Percentiles rank a stretch among this genome's conserved stretches.
Conservation (phyloP, 2,113 vertebrate genomes). For the Pygoscelis adeliae region DNA sequence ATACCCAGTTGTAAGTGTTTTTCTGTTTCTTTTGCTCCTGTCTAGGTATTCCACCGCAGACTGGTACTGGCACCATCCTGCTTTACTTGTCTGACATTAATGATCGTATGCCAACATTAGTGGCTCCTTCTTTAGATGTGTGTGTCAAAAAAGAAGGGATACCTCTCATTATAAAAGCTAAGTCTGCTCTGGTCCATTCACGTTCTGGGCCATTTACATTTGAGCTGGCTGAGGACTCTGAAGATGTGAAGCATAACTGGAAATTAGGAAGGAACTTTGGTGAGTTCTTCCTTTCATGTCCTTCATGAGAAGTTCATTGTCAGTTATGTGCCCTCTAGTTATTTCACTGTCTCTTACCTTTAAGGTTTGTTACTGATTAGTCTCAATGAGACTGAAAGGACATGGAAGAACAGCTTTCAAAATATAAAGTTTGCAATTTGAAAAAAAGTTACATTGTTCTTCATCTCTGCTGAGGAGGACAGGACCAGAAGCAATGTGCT, state of each 20-base stretch:
- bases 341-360: neutral
- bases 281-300: neutral
- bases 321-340: neutral
- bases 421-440: neutral
- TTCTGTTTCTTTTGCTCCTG: neutral
- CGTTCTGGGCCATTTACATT: slow-evolving; percentile 77
- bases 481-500: neutral
- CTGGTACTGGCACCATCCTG: slow-evolving; percentile 70
- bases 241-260: slow-evolving; percentile 62
- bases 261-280: slow-evolving; percentile 51
- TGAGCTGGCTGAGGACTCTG: slow-evolving; percentile 37
- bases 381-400: neutral
- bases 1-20: neutral
- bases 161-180: slow-evolving; percentile 43
- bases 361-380: neutral
- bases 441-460: neutral
- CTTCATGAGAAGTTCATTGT: neutral
- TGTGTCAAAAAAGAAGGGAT: slow-evolving; percentile 59
- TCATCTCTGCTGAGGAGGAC: neutral
- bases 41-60: slow-evolving; percentile 73
- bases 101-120: slow-evolving; percentile 72
- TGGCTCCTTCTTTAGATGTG: neutral
- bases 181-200: slow-evolving; percentile 26
- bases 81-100: slow-evolving; percentile 78
- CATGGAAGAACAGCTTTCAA: neutral